Conservation (phyloP, 2,113 vertebrate species). For the Ceuthmochares aereus region DNA sequence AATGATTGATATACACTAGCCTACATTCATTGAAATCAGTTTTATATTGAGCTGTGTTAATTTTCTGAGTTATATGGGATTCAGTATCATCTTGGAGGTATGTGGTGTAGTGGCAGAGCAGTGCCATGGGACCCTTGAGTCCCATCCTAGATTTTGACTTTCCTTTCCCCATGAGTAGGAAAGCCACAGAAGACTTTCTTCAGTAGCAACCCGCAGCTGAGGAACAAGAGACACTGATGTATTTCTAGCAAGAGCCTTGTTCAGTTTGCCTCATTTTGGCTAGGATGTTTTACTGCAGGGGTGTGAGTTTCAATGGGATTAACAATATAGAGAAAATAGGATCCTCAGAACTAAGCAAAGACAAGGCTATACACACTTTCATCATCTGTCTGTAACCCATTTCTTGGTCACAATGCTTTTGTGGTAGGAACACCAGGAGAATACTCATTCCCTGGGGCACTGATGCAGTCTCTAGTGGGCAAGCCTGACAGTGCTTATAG, state of each 20-base stretch:
- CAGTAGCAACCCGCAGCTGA: neutral
- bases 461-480: neutral
- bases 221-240: neutral
- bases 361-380: neutral
- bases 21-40: neutral
- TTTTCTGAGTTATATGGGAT: neutral
- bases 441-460: neutral
- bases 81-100: neutral
- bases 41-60: neutral
- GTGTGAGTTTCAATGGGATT: neutral
- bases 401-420: neutral
- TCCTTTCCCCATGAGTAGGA: neutral
- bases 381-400: neutral
- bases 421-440: neutral
- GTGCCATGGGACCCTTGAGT: neutral
- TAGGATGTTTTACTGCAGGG: neutral
- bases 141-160: neutral
- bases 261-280: neutral
- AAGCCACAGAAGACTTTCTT: neutral
- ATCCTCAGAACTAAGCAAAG: neutral
- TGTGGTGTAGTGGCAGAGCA: neutral
- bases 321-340: neutral
- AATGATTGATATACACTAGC: neutral
- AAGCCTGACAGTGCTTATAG: slow-evolving; percentile 44
- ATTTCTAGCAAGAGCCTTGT: neutral